Evolutionary conservation across 2,797 vertebrate species (phyloP), one percentile per base, ranked within the genome.

Genomic region (Lacerta viridis): DNA sequence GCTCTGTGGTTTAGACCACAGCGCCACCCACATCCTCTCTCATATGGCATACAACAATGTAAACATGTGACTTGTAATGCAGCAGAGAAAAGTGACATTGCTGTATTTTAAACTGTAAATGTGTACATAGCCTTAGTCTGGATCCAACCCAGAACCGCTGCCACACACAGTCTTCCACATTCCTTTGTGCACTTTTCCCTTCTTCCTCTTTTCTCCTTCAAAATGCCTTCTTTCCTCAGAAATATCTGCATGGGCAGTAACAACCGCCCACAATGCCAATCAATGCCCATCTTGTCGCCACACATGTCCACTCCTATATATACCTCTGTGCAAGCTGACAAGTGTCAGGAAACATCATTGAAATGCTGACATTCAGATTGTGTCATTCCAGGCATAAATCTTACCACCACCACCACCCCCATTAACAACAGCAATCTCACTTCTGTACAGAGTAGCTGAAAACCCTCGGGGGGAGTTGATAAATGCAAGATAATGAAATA

Each of bases 261-360:
- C 11, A 43, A 75, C 29, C 72, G 66, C 20, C 29, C 25, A 76
- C 66, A 87, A 50, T n/a, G 41, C 20, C 36, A 27, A 20, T 82
- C 59, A 68, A 27, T 71, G 81, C 2, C 36, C 59, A 64, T 83
- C 81, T 88, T 55, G 41, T 74, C 36, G 20, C 33, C 41, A 77
- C 7, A 41, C 41, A 68, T 79, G 6, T 20, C n/a, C n/a, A 46
- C 59, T 43, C 61, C 17, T 50, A 29, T 83, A 3, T 75, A 33
- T 33, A 36, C 72, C 71, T 46, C 55, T 46, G 4, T 17, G 50
- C 41, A 77, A 83, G 18, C 66, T 72, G 50, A 87, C 69, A 61
- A 71, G 46, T 74, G 61, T 83, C 33, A 69, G 74, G 74, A 88
- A 85, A 80, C 25, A 10, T 46, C 66, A 85, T 80, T 41, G 83